Evolutionary conservation across 2,888 invertebrate species (phyloP).

Genomic region (Andrena haemorrhoa): DNA sequence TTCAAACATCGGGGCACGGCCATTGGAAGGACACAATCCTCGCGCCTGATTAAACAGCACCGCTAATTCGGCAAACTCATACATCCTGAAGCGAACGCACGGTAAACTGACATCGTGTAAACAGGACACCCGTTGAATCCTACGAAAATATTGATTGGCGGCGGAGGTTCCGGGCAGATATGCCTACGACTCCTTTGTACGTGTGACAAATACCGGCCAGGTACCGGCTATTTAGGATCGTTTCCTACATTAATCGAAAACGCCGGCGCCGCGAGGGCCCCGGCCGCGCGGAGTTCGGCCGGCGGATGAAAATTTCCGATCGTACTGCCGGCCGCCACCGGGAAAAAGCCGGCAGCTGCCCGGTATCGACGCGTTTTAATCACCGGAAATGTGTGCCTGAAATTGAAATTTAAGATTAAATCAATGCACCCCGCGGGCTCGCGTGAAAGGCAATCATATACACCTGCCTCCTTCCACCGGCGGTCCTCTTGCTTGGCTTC

Average conservation of each 20-base stretch:
- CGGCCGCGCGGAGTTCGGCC: background rate
- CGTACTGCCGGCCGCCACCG: background rate
- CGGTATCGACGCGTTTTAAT: conserved; percentile 39
- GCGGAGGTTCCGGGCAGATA: conserved; percentile 68
- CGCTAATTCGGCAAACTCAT: conserved; percentile 81
- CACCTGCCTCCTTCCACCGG: background rate
- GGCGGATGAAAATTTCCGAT: conserved; percentile 31
- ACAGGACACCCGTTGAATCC: conserved; percentile 75
- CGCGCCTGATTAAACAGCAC: conserved; percentile 79
- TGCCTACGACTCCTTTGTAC: conserved; percentile 71
- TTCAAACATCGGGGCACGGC: conserved; percentile 66
- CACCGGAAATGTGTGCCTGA: conserved; percentile 38
- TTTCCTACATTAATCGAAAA: conserved; percentile 63
- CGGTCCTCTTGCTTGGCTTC: conserved; percentile 11
- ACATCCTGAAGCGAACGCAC: conserved; percentile 78
- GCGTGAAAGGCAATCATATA: conserved; percentile 25
- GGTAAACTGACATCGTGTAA: conserved; percentile 78
- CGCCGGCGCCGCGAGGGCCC: conserved; percentile 7
- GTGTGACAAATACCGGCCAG: conserved; percentile 69
- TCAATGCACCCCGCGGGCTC: conserved; percentile 3
- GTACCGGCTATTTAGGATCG: conserved; percentile 65
- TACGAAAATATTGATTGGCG: conserved; percentile 78
- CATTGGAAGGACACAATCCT: conserved; percentile 79
- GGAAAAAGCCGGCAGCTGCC: background rate
- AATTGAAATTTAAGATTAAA: conserved; percentile 55